Evolutionary conservation across 2,888 invertebrate species (phyloP).

Genomic region (Epinotia bilunana): DNA sequence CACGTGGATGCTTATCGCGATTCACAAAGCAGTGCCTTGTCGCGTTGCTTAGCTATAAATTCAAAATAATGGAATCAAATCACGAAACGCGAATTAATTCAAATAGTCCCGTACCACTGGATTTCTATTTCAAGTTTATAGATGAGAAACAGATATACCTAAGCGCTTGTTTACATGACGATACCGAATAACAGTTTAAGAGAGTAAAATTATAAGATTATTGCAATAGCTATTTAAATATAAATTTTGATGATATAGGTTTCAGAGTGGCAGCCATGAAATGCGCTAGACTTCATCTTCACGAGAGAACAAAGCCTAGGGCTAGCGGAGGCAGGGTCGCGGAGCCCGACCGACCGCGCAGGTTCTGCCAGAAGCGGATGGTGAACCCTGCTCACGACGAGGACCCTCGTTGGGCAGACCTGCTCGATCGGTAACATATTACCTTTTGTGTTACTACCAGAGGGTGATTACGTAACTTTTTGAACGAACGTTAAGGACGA

Average conservation of each 20-base stretch:
- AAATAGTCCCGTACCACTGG: slow-evolving; percentile 34
- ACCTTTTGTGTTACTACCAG: no score
- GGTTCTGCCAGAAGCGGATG: slow-evolving; percentile 75
- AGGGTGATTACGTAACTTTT: no score
- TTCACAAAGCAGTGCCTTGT: slow-evolving; percentile 49
- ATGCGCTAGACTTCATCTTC: slow-evolving; percentile 72
- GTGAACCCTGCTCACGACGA: slow-evolving; percentile 75
- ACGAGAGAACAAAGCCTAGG: slow-evolving; percentile 65
- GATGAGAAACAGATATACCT: slow-evolving; percentile 1
- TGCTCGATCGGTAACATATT: slow-evolving; percentile 48
- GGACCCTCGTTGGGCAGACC: slow-evolving; percentile 68
- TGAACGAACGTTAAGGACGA: no score
- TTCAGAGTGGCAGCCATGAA: slow-evolving; percentile 62
- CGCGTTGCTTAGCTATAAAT: slow-evolving; percentile 49
- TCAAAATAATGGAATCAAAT: slow-evolving; percentile 50
- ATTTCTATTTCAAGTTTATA: slow-evolving; percentile 41
- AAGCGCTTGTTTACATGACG: background rate
- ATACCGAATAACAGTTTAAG: background rate
- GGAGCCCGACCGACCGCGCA: slow-evolving; percentile 59
- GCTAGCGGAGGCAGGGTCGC: slow-evolving; percentile 37
- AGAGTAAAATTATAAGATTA: background rate
- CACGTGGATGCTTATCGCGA: slow-evolving; percentile 29
- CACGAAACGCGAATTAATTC: slow-evolving; percentile 52
- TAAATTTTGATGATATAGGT: background rate
- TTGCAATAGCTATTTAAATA: background rate